Evolutionary conservation across 2,113 vertebrate species (phyloP), one percentile per base, ranked within the genome.

Genomic region (Pituophis catenifer): DNA sequence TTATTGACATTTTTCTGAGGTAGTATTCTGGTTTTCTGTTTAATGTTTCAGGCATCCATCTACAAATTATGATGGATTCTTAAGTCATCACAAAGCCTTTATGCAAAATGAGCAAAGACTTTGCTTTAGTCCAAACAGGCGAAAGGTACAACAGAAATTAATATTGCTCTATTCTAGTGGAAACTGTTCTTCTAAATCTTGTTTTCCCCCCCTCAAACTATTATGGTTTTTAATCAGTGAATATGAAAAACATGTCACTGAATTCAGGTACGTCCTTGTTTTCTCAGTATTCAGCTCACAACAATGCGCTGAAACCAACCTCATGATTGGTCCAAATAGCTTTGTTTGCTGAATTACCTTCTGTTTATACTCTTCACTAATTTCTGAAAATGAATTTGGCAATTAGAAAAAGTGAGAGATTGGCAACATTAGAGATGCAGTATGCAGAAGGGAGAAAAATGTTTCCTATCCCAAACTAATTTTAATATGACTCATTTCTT

Each of bases 401-500:
- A 97, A 97, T 97, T 95, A 93, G 2, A 17, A 96, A 96, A 94
- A 95, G 19, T n/a, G 93, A 91, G 91, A 86, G 91, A 94, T 53
- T 88, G 89, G 94, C 93, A 96, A 54, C 91, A 89, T 90, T 92
- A 96, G 89, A 55, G 29, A 86, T 93, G 44, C 88, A 94, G 93
- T 55, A 87, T 21, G 38, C 48, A 59, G 93, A 75, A 5, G 95
- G 93, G 9, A 58, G 38, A 94, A 93, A 96, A 94, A 91, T 53
- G 93, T 54, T 90, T 95, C 95, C 93, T 96, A 96, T 52, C 89
- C 96, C 95, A 97, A 96, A 97, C 95, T 97, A 96, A 97, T 95
- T 95, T 97, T 95, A 96, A 96, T 96, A 95, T 94, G 97, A 97
- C 94, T 97, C 95, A 93, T 33, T 91, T 93, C 91, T 86, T 55